Evolutionary conservation across 2,888 invertebrate species (phyloP).

Genomic region (Unio delphinus): DNA sequence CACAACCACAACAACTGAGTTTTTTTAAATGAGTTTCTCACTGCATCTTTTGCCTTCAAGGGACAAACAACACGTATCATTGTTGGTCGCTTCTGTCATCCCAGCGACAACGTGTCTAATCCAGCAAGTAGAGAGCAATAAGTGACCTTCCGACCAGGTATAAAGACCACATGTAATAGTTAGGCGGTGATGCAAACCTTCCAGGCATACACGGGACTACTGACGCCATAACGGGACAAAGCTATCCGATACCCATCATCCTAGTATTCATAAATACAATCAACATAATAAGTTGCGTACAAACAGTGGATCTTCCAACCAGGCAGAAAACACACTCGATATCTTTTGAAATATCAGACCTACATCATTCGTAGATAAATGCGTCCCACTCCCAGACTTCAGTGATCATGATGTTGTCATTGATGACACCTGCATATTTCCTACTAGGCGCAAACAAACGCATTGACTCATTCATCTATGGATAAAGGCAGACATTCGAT

Average conservation of each 20-base stretch:
- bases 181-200: slow-evolving; percentile 12
- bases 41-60: slow-evolving; percentile 11
- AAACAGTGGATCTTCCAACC: slow-evolving; percentile 15
- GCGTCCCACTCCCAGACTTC: slow-evolving; percentile 5
- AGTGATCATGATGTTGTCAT: slow-evolving; percentile 17
- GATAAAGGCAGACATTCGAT: slow-evolving; percentile 7
- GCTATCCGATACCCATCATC: slow-evolving; percentile 9
- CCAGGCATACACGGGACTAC: slow-evolving; percentile 17
- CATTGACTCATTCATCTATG: slow-evolving; percentile 7
- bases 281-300: slow-evolving; percentile 8
- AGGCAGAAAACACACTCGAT: slow-evolving; percentile 11
- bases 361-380: slow-evolving; percentile 8
- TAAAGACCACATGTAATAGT: slow-evolving; percentile 8
- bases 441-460: slow-evolving; percentile 12
- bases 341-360: slow-evolving; percentile 13
- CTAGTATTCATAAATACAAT: slow-evolving; percentile 12
- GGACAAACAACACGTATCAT: slow-evolving; percentile 14
- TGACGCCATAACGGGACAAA: slow-evolving; percentile 5
- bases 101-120: slow-evolving; percentile 9
- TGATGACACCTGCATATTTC: slow-evolving; percentile 13
- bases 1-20: slow-evolving; percentile 4
- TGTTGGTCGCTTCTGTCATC: slow-evolving; percentile 16
- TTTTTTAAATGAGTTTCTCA: slow-evolving; percentile 6
- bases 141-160: neutral
- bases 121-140: slow-evolving; percentile 4